These are phyloP conservation scores for Coptotermes formosanus DNA, from an alignment of 1,140 invertebrate genomes.

Conservation along the genomic window DNA sequence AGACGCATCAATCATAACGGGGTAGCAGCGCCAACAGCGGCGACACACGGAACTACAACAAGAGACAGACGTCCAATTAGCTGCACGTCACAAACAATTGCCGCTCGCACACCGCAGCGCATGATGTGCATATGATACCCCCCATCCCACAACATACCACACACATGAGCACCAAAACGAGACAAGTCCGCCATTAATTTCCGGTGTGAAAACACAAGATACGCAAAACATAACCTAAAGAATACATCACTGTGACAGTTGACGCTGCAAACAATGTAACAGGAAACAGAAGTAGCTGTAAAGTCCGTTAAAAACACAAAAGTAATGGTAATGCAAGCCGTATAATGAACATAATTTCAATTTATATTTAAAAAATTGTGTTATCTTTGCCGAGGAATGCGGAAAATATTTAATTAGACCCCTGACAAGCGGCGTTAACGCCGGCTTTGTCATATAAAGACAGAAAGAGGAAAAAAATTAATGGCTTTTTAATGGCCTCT, in stretches of 20 bases:
- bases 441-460: no score
- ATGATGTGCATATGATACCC: conserved; percentile 27
- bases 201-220: conserved; percentile 13
- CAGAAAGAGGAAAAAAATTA: no score
- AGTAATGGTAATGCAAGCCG: no score
- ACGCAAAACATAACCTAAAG: conserved; percentile 8
- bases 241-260: background rate
- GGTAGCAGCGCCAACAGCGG: conserved; percentile 23
- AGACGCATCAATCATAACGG: conserved; percentile 31
- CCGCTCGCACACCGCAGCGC: conserved; percentile 6
- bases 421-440: no score
- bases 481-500: no score
- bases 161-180: conserved; percentile 17
- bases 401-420: no score
- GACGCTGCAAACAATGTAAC: background rate
- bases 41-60: conserved; percentile 17
- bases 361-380: no score
- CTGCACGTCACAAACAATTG: conserved; percentile 33
- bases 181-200: conserved; percentile 18
- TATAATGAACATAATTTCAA: no score
- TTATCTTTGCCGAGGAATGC: no score
- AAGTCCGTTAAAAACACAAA: no score
- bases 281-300: background rate
- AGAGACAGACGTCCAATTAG: conserved; percentile 27
- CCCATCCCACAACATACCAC: background rate